phyloP scores from a whole-genome alignment of 2,113 vertebrate genomes.

The Rostratula benghalensis region DNA sequence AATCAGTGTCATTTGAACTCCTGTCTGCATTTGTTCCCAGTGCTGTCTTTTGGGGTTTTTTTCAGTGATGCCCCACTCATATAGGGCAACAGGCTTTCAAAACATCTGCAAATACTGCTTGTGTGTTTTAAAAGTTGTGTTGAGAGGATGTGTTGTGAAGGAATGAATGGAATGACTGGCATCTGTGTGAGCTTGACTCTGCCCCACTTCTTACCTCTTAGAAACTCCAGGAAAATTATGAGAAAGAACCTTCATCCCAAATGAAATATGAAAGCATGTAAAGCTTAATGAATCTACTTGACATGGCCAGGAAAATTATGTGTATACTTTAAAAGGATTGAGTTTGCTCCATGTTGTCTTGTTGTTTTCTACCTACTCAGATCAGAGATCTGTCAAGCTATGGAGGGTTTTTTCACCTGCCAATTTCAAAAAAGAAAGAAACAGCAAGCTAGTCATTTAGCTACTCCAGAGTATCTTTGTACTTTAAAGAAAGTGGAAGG shows the following conservation, averaged over 20 bases:
- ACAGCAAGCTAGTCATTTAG: neutral
- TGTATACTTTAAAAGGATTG: neutral
- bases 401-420: neutral
- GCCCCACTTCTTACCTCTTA: neutral
- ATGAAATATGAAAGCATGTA: neutral
- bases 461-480: conserved; percentile 1
- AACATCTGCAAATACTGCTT: neutral
- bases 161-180: conserved; percentile 30
- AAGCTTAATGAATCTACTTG: neutral
- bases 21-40: neutral
- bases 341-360: neutral
- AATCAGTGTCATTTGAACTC: neutral
- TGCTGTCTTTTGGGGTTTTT: neutral
- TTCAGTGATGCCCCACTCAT: neutral
- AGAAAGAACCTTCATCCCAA: neutral
- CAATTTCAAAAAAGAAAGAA: neutral
- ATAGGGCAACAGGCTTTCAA: neutral
- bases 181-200: conserved; percentile 1
- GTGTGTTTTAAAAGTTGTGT: neutral
- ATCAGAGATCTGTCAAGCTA: neutral
- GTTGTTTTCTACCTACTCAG: neutral
- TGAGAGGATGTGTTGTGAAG: conserved; percentile 19
- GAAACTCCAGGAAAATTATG: neutral
- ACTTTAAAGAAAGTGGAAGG: conserved; percentile 30
- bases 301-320: neutral